These are phyloP conservation scores for Menidia beryllina DNA, from an alignment of 2,113 vertebrate species.

Conservation along the genomic window DNA sequence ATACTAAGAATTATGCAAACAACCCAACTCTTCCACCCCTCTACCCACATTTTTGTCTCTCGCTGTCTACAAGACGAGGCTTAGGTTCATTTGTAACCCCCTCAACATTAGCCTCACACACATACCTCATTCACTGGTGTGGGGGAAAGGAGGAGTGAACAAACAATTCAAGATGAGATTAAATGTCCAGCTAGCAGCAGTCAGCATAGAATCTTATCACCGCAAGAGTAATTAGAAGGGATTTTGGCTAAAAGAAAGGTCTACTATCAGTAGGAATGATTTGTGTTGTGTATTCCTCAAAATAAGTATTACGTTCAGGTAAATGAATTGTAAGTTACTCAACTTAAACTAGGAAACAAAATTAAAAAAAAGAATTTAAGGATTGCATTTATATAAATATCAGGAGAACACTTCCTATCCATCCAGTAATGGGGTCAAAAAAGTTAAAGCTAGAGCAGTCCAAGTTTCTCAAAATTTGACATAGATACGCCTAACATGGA, in stretches of 20 bases:
- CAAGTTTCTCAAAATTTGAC: too few species aligned
- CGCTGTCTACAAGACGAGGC: background rate
- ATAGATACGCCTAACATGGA: too few species aligned
- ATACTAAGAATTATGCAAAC: background rate
- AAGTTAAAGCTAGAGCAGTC: too few species aligned
- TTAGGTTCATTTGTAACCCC: background rate
- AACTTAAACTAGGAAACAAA: background rate
- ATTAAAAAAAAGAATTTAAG: too few species aligned
- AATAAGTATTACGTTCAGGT: too few species aligned
- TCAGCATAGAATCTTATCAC: conserved; percentile 61
- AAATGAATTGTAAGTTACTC: background rate
- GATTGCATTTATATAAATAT: too few species aligned
- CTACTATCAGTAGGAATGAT: background rate
- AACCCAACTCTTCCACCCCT: background rate
- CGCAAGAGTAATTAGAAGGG: conserved; percentile 10
- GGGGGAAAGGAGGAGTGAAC: conserved; percentile 50
- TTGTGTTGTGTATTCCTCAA: background rate
- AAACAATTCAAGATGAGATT: conserved; percentile 69
- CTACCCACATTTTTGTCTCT: background rate
- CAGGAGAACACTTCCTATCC: too few species aligned
- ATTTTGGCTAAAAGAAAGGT: background rate
- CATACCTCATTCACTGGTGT: conserved; percentile 38
- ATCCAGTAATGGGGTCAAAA: too few species aligned
- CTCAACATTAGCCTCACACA: conserved; percentile 11
- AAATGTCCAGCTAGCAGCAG: conserved; percentile 46